A percentile compares a stretch with the other conserved stretches of the same genome.
Conservation (phyloP, 2,888 invertebrate species). For the Chrysolina haemoptera region DNA sequence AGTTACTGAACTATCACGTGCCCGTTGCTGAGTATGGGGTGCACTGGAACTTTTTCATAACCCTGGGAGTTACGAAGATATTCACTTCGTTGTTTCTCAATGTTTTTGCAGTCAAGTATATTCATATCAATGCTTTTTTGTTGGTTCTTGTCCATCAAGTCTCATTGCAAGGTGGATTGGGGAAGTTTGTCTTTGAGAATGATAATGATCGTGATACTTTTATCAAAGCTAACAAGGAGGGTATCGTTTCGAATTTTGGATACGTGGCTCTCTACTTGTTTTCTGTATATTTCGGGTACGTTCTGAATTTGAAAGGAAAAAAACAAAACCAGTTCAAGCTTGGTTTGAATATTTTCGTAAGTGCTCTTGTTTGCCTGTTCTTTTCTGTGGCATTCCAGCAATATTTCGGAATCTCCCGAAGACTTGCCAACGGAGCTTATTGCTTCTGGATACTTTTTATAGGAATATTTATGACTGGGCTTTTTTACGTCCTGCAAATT, state of each 20-base stretch:
- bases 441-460: conserved; percentile 82
- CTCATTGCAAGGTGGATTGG: conserved; percentile 76
- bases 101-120: conserved; percentile 70
- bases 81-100: conserved; percentile 77
- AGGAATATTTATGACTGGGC: conserved; percentile 72
- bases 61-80: conserved; percentile 87
- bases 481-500: conserved; percentile 74
- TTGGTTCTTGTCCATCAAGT: conserved; percentile 78
- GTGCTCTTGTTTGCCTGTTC: conserved; percentile 32
- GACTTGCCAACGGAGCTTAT: conserved; percentile 88
- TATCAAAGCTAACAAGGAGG: conserved; percentile 91
- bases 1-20: conserved; percentile 85
- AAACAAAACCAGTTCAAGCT: conserved; percentile 22
- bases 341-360: conserved; percentile 31
- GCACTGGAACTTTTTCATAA: conserved; percentile 99
- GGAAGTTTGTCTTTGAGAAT: conserved; percentile 79
- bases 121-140: conserved; percentile 73
- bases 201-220: conserved; percentile 73
- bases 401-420: conserved; percentile 79
- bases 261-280: conserved; percentile 88
- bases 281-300: conserved; percentile 77
- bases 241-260: conserved; percentile 87
- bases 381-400: conserved; percentile 67
- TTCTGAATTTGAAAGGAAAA: conserved; percentile 68
- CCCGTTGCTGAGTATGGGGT: conserved; percentile 95